Evolutionary conservation across 2,888 invertebrate species (phyloP).

Genomic region (Limenitis camilla): DNA sequence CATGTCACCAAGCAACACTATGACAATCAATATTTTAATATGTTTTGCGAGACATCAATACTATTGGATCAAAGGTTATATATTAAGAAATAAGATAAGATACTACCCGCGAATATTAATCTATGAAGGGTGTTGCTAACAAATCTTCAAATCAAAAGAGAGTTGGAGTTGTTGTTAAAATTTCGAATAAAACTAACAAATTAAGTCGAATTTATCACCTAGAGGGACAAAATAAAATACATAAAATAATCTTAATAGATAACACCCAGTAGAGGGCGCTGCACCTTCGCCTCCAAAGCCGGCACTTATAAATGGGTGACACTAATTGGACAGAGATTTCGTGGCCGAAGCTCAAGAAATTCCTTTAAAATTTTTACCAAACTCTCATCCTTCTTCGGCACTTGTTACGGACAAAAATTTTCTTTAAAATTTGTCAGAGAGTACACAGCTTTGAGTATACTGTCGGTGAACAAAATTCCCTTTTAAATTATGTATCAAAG

Average conservation of each 20-base stretch:
- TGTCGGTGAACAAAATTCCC: neutral
- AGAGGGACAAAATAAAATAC: no score
- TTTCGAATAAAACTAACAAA: no score
- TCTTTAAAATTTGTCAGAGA: conserved; percentile 10
- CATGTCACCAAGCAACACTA: no score
- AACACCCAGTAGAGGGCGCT: conserved; percentile 18
- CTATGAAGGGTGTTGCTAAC: no score
- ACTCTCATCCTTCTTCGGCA: conserved; percentile 18
- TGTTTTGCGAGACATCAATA: no score
- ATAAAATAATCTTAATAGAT: conserved; percentile 17
- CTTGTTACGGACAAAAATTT: conserved; percentile 18
- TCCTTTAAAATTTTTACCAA: conserved; percentile 23
- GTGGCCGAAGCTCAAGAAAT: conserved; percentile 19
- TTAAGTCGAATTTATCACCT: no score
- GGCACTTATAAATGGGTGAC: conserved; percentile 60
- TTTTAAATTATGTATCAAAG: neutral
- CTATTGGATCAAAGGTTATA: no score
- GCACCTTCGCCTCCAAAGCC: conserved; percentile 18
- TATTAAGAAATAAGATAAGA: no score
- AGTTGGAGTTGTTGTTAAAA: no score
- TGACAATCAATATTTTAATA: no score
- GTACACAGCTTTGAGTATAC: neutral
- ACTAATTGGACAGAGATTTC: conserved; percentile 49
- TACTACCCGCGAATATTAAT: no score
- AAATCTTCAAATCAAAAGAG: no score